phyloP scores from a whole-genome alignment of 2,888 invertebrate genomes.

The Drosophila robusta region DNA sequence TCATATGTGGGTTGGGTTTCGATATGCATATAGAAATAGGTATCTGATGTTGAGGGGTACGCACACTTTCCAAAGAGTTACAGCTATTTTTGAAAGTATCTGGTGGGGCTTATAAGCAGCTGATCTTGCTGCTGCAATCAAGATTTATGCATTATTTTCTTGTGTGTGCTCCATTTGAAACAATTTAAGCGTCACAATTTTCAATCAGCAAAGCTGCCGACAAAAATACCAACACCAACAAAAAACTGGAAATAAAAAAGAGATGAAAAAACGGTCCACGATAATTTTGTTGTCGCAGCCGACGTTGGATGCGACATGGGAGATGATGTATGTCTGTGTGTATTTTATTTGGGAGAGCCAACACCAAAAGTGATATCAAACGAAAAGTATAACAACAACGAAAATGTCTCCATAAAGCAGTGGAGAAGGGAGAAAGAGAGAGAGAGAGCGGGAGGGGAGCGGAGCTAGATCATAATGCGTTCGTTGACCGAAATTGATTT shows the following conservation, averaged over 20 bases:
- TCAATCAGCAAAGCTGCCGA: constrained; percentile 61
- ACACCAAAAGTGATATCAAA: constrained; percentile 16
- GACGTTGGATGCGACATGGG: background rate
- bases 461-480: constrained; percentile 60
- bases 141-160: constrained; percentile 54
- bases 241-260: constrained; percentile 3
- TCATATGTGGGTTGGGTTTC: background rate
- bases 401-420: constrained; percentile 31
- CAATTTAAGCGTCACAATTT: constrained; percentile 68
- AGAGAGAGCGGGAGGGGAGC: background rate
- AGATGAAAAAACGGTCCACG: constrained; percentile 37
- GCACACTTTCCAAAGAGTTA: constrained; percentile 12
- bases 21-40: background rate
- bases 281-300: constrained; percentile 42
- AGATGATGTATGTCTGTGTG: constrained; percentile 8
- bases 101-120: constrained; percentile 4
- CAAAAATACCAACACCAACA: constrained; percentile 16
- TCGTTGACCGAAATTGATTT: constrained; percentile 63
- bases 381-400: constrained; percentile 10
- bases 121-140: constrained; percentile 42
- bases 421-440: background rate
- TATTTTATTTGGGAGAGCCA: constrained; percentile 30
- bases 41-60: background rate
- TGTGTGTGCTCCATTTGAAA: constrained; percentile 56
- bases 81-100: constrained; percentile 26